A percentile compares a stretch with the other conserved stretches of the same genome.
Conservation (phyloP, 92 coral and sea anemone genomes). For the Bergia sp. region DNA sequence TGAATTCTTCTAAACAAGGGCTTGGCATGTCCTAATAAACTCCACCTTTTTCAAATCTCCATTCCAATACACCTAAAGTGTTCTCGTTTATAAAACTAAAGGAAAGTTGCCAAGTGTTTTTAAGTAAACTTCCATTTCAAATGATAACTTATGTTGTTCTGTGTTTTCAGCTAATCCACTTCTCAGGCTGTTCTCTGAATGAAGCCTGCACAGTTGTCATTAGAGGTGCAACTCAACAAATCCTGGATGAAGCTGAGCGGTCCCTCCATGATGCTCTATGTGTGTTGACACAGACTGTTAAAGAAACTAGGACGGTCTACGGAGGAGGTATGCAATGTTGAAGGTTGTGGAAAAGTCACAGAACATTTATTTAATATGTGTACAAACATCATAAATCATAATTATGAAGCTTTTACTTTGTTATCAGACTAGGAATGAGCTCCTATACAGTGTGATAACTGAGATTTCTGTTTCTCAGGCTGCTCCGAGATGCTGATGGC, state of each 20-base stretch:
- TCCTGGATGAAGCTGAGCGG: conserved; percentile 98
- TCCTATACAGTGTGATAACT: not conserved
- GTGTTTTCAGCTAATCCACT: conserved; percentile 82
- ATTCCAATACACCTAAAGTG: no score
- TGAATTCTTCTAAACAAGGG: no score
- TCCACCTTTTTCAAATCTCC: no score
- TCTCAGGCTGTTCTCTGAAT: conserved; percentile 97
- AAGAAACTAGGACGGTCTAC: conserved; percentile 95
- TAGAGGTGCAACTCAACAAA: conserved; percentile 97
- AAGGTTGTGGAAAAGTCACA: no score
- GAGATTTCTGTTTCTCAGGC: conserved; percentile 58
- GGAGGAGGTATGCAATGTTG: conserved; percentile 81
- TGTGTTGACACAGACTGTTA: conserved; percentile 97
- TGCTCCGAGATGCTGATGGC: conserved; percentile 99
- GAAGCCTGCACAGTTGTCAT: conserved; percentile 97
- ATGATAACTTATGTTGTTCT: not conserved
- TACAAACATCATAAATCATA: not conserved
- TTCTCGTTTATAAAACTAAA: no score
- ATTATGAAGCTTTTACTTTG: not conserved
- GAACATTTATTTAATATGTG: no score
- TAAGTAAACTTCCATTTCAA: not conserved
- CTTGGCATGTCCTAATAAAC: no score
- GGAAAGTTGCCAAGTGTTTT: not conserved
- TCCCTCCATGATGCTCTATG: conserved; percentile 98
- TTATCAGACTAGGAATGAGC: not conserved